Conservation (phyloP, 2,888 invertebrate species). For the Phaedon cochleariae region DNA sequence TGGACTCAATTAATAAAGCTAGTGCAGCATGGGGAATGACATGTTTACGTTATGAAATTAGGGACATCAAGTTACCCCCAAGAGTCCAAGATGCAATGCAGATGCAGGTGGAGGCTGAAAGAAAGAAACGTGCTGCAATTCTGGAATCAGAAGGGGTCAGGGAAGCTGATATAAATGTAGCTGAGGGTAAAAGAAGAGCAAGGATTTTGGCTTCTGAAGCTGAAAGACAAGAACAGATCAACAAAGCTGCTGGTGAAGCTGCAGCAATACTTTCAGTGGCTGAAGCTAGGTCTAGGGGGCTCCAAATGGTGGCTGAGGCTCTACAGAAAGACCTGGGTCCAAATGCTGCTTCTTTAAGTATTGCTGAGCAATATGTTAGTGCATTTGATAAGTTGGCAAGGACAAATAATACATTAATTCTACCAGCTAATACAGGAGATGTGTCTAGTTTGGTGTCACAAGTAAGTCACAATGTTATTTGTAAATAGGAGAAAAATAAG, state of each 20-base stretch:
- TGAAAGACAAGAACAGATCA: constrained; percentile 91
- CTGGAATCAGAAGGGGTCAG: constrained; percentile 95
- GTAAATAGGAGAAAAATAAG: too few species aligned
- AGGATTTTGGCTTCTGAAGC: constrained; percentile 95
- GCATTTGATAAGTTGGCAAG: constrained; percentile 95
- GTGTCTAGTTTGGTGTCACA: constrained; percentile 82
- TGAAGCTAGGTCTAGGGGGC: constrained; percentile 86
- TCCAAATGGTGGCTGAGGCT: constrained; percentile 79
- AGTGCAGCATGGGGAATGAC: constrained; percentile 98
- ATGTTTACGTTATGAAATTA: constrained; percentile 94
- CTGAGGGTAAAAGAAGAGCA: constrained; percentile 93
- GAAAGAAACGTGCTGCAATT: constrained; percentile 95
- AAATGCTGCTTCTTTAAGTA: constrained; percentile 88
- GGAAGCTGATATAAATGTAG: constrained; percentile 95
- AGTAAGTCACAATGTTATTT: constrained; percentile 63
- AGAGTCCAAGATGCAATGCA: constrained; percentile 99
- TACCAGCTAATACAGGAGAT: constrained; percentile 90
- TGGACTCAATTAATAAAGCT: constrained; percentile 96
- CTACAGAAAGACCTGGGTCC: constrained; percentile 70
- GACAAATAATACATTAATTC: constrained; percentile 91
- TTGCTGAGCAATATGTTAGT: constrained; percentile 95
- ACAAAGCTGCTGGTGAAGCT: constrained; percentile 92
- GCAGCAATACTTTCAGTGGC: constrained; percentile 91
- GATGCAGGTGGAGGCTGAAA: constrained; percentile 96
- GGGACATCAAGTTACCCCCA: constrained; percentile 87